These are phyloP conservation scores for Phrynocephalus vlangalii DNA, from an alignment of 2,797 vertebrate genomes.

Conservation along the genomic window DNA sequence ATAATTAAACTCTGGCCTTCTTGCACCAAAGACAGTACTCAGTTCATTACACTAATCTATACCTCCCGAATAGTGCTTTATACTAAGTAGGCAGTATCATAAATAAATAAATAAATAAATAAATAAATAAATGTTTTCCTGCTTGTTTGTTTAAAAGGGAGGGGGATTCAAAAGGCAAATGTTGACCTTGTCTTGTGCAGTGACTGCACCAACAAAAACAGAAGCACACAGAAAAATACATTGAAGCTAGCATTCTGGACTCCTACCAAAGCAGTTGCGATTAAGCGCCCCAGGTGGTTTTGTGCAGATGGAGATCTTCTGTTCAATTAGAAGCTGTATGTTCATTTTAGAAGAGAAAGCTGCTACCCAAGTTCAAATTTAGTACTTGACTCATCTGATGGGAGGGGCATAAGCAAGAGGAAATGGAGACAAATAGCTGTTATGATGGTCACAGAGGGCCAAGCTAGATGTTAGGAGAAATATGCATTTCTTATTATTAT, in stretches of 20 bases:
- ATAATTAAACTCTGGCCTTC: background rate
- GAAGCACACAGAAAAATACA: background rate
- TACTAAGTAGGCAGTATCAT: too few species aligned
- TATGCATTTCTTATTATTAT: background rate
- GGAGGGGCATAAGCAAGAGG: background rate
- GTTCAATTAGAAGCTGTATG: constrained; percentile 57
- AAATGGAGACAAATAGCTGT: background rate
- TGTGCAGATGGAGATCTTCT: constrained; percentile 66
- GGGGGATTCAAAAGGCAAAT: background rate
- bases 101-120: too few species aligned
- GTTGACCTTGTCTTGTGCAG: constrained; percentile 11
- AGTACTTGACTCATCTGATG: background rate
- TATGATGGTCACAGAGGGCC: background rate
- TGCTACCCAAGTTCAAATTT: background rate
- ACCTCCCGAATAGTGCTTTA: too few species aligned
- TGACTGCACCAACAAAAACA: background rate
- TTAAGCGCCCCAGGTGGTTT: constrained; percentile 53
- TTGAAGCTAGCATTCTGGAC: fast-evolving
- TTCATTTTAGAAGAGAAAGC: constrained; percentile 52
- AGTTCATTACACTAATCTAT: background rate
- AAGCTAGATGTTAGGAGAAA: too few species aligned
- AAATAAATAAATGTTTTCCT: too few species aligned
- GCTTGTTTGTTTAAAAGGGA: background rate
- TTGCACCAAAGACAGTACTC: background rate
- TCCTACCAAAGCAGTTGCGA: constrained; percentile 7